Base-by-base conservation (phyloP, 2,113 vertebrate species). In the Lipophrys pholis region DNA sequence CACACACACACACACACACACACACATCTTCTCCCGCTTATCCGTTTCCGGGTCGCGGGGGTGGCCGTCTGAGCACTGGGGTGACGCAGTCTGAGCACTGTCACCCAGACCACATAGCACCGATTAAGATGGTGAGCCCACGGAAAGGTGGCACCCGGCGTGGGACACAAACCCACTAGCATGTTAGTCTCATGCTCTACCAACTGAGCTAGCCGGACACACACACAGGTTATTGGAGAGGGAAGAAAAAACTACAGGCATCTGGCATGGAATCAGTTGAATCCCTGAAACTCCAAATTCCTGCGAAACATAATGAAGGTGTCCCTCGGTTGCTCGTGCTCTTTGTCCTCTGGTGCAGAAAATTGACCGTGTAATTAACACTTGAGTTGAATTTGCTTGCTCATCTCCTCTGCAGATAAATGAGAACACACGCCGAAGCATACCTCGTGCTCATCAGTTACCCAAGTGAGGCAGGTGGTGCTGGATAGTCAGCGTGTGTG, bases 381-480 rank as follows among this genome's bases (percentile, higher is more conserved):
- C 63, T 53, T 11, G 75, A 78, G 85, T 65, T 69, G 67, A 82
- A 87, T 74, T 51, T 88, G 89, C 88, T 89, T 83, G 85, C 80
- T 89, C 81, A 86, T 87, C 77, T 82, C 57, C 74, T 77, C 73
- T 59, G 81, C 75, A 83, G 80, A 83, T 70, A 80, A 87, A 87
- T 71, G 74, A 78, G 75, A 72, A 81, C 76, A 21, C 73, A 70
- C 76, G 49, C 73, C 52, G n/a, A 57, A 43, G 67, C 79, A 69
- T 81, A 83, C 81, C 85, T 83, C 70, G 79, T 65, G 68, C 74
- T 86, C 82, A 78, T 84, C 84, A 77, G 70, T 83, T 75, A 73
- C 64, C 82, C 46, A 0, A 62, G 78, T 78, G 81, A 84, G 87
- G 77, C 84, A 89, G 89, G 87, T 89, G 90, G 83, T 81, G 84